A percentile compares a stretch with the other conserved stretches of the same genome.
phyloP scores from a whole-genome alignment of 2,797 vertebrate species.

The Nannoperca obscura region DNA sequence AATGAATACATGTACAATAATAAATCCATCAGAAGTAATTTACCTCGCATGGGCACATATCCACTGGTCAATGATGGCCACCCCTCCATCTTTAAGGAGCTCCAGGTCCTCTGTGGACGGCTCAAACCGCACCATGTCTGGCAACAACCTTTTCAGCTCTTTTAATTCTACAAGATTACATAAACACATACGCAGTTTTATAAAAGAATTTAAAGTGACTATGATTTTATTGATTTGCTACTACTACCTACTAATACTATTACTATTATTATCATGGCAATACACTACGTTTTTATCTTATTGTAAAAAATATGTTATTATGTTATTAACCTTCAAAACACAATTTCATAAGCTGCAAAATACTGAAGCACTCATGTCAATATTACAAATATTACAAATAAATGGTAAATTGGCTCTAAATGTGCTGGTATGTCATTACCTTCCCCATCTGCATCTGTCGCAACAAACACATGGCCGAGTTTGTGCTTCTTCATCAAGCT shows the following conservation, averaged over 20 bases:
- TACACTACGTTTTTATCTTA: not conserved
- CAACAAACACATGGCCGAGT: slow-evolving; percentile 91
- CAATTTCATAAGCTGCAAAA: not conserved
- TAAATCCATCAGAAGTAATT: not conserved
- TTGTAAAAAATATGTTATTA: too few relatives aligned
- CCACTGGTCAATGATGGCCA: slow-evolving; percentile 99
- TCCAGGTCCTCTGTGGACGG: slow-evolving; percentile 90
- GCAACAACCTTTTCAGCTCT: slow-evolving; percentile 88
- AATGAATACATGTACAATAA: not conserved
- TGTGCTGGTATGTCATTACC: slow-evolving; percentile 76
- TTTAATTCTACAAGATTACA: slow-evolving; percentile 83
- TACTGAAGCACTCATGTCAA: not conserved
- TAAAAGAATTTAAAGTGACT: not conserved
- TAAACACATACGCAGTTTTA: not conserved
- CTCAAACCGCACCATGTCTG: slow-evolving; percentile 92
- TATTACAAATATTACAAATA: not conserved
- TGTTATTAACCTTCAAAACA: not conserved
- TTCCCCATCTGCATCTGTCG: slow-evolving; percentile 92
- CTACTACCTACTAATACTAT: not conserved
- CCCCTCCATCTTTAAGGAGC: slow-evolving; percentile 93
- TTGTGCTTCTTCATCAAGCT: slow-evolving; percentile 89
- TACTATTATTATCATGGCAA: not conserved
- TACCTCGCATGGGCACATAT: slow-evolving; percentile 96
- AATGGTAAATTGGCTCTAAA: not conserved
- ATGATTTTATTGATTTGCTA: not conserved